Evolutionary conservation across 1,140 invertebrate species (phyloP), one percentile per base, ranked within the genome.

Genomic region (Saccostrea glomerata): DNA sequence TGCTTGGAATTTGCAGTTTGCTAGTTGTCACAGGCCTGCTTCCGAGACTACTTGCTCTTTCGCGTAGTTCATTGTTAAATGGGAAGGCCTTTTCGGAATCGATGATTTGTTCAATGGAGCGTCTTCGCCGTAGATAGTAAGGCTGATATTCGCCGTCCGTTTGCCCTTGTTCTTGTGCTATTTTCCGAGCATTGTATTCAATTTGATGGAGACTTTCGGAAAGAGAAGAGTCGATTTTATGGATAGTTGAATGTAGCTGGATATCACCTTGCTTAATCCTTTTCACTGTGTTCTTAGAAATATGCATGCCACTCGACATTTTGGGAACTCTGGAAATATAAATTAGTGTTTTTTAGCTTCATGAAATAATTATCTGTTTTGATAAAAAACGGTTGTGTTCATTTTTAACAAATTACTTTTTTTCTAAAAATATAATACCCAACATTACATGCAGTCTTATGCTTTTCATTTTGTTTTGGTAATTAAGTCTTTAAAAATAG

Each of bases 151-250:
- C 82, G n/a, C 55, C 82, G 2, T 77, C 25, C 25, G 2, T 15
- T 36, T 77, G 70, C 70, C 23, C 30, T 15, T 36, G 70, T 77
- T 77, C 70, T 25, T 30, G 70, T 25, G 9, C 70, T 13, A 77
- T 77, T 30, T 30, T 36, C 2, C 70, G 70, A 1, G 36, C 70
- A 36, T 12, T 77, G 30, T 77, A 25, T 25, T 77, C 70, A 13
- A 77, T 77, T 77, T 77, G 25, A 77, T 77, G 70, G 2, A 77
- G 70, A 77, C 70, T 77, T 36, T 77, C 70, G 5, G 70, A 23
- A 11, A 77, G 25, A 13, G 70, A 77, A 15, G 70, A 77, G 70
- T 77, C 25, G 25, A 77, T 77, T 77, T 77, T 77, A 11, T 77
- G 70, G 30, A 77, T 77, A 0, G 70, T 77, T 15, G 25, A 77